Percentiles rank a stretch among this genome's conserved stretches.
Conservation (phyloP, 2,113 vertebrate genomes). For the Nanorana parkeri region DNA sequence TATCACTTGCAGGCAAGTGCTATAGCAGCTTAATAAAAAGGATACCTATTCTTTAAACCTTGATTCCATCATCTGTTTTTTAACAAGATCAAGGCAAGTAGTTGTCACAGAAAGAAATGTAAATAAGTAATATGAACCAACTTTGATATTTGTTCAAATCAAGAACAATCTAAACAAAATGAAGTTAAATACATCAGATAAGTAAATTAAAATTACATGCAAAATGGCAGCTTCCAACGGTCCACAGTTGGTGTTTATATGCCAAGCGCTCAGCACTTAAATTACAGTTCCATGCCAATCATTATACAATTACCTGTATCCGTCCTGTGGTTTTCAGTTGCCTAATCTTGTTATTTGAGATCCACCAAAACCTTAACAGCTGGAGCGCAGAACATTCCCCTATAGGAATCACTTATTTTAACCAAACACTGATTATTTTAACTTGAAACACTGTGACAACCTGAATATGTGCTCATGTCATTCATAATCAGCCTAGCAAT, state of each 20-base stretch:
- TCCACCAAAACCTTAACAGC: constrained; percentile 76
- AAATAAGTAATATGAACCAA: constrained; percentile 11
- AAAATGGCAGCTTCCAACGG: constrained; percentile 47
- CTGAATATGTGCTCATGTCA: not conserved
- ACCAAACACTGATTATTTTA: not conserved
- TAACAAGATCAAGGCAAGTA: not conserved
- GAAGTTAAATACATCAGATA: constrained; percentile 36
- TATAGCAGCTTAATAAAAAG: too few relatives aligned
- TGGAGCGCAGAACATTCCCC: constrained; percentile 72
- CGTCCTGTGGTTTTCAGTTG: constrained; percentile 81
- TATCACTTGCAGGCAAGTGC: not conserved
- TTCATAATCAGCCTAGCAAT: constrained; percentile 26
- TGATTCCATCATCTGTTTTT: not conserved
- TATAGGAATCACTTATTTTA: constrained; percentile 10
- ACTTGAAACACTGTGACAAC: not conserved
- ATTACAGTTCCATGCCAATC: constrained; percentile 85
- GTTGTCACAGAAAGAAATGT: not conserved
- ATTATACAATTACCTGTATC: constrained; percentile 83
- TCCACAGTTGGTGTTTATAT: not conserved
- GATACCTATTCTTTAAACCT: too few relatives aligned
- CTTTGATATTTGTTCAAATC: constrained; percentile 15
- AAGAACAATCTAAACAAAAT: constrained; percentile 29
- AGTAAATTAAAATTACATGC: constrained; percentile 69
- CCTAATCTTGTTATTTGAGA: constrained; percentile 83
- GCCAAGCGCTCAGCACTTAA: constrained; percentile 69